Evolutionary conservation across 1,140 invertebrate genomes (phyloP).

Genomic region (Homarus americanus): DNA sequence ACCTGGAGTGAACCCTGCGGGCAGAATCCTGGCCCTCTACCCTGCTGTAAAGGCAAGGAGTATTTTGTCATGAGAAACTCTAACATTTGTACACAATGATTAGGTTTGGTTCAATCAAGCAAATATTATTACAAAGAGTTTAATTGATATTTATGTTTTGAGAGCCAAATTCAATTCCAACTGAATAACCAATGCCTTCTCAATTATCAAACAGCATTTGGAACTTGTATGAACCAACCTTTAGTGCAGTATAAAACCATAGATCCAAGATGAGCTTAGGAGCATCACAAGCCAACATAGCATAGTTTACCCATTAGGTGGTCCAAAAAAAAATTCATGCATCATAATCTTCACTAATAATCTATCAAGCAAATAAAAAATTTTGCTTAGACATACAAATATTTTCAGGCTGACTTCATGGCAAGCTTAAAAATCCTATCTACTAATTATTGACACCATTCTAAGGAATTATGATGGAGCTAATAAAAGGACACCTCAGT

Average conservation of each 20-base stretch:
- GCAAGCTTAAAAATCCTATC: background rate
- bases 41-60: slow-evolving; percentile 68
- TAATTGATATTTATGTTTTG: too few relatives aligned
- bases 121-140: background rate
- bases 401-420: background rate
- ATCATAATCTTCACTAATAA: background rate
- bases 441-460: background rate
- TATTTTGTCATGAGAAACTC: slow-evolving; percentile 58
- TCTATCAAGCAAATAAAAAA: background rate
- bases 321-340: background rate
- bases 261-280: slow-evolving; percentile 31
- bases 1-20: slow-evolving; percentile 48
- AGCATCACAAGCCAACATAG: slow-evolving; percentile 43
- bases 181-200: too few relatives aligned
- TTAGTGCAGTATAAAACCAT: slow-evolving; percentile 27
- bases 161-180: too few relatives aligned
- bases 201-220: too few relatives aligned
- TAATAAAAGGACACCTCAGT: background rate
- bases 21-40: slow-evolving; percentile 60
- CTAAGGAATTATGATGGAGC: background rate
- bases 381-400: background rate
- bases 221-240: slow-evolving; percentile 36
- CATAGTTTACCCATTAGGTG: background rate
- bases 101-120: slow-evolving; percentile 45
- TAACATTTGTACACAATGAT: slow-evolving; percentile 33